These are phyloP conservation scores for Acleris laterana DNA, from an alignment of 2,888 invertebrate species.

Conservation along the genomic window DNA sequence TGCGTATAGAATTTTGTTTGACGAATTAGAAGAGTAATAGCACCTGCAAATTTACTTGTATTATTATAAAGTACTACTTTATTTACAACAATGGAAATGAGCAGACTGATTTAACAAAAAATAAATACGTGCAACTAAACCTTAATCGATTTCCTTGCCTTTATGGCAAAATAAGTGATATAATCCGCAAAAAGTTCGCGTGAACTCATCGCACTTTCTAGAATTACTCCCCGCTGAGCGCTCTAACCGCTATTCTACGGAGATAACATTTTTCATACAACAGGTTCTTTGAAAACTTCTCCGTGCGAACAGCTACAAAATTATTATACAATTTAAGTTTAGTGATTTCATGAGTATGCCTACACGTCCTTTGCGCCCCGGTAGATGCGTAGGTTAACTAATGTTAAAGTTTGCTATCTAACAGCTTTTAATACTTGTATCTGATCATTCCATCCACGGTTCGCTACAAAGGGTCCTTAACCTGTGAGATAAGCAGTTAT, in stretches of 20 bases:
- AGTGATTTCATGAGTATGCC: neutral
- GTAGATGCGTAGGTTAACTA: too few relatives aligned
- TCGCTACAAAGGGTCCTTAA: too few relatives aligned
- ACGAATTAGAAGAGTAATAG: slow-evolving; percentile 1
- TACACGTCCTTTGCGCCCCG: too few relatives aligned
- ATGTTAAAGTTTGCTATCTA: too few relatives aligned
- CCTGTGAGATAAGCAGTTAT: too few relatives aligned
- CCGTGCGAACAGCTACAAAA: slow-evolving; percentile 2
- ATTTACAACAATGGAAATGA: too few relatives aligned
- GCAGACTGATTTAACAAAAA: neutral
- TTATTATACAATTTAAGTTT: slow-evolving; percentile 6
- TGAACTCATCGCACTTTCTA: neutral
- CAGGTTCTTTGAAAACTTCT: slow-evolving; percentile 14
- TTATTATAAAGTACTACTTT: neutral
- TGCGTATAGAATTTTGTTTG: slow-evolving; percentile 33
- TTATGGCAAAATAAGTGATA: slow-evolving; percentile 2
- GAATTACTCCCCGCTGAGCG: slow-evolving; percentile 10
- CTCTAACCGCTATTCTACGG: slow-evolving; percentile 6
- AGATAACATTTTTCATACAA: slow-evolving; percentile 17
- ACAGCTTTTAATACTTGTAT: too few relatives aligned
- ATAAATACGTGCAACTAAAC: neutral
- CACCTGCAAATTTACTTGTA: neutral
- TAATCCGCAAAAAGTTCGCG: neutral
- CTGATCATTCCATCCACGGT: too few relatives aligned
- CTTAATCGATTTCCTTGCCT: neutral